A percentile compares a stretch with the other conserved stretches of the same genome.
These are phyloP conservation scores for Hippotragus niger DNA, from an alignment of 2,113 vertebrate species.

Conservation along the genomic window DNA sequence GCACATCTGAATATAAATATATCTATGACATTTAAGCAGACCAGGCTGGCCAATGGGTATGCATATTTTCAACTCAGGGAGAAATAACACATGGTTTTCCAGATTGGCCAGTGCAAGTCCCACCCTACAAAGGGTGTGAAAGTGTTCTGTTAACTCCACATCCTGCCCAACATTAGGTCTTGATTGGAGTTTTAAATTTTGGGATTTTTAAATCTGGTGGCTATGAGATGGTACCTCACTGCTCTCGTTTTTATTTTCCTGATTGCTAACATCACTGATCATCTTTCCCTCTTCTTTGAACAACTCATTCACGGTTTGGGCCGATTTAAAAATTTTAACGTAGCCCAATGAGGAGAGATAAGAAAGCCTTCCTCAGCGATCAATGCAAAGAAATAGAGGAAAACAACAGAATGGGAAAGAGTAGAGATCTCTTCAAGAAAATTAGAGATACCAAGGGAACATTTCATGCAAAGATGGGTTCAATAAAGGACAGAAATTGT, in stretches of 20 bases:
- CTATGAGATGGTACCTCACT: background rate
- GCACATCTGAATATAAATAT: background rate
- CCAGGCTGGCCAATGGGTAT: background rate
- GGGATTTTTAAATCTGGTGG: background rate
- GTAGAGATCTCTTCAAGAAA: too few species aligned
- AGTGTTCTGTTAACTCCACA: background rate
- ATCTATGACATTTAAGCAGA: background rate
- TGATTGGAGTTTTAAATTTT: background rate
- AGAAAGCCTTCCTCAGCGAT: too few species aligned
- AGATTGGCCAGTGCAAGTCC: rapidly evolving
- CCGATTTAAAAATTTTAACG: background rate
- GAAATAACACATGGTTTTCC: background rate
- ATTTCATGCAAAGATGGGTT: too few species aligned
- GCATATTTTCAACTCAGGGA: background rate
- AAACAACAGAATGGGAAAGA: too few species aligned
- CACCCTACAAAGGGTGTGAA: background rate
- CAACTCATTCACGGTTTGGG: background rate
- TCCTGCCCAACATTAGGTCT: background rate
- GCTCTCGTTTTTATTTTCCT: background rate
- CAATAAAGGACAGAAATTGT: too few species aligned
- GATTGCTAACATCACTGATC: background rate
- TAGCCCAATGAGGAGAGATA: background rate
- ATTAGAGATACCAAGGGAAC: too few species aligned
- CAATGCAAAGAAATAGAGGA: too few species aligned
- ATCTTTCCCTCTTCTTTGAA: background rate